Percentiles rank a stretch among this genome's conserved stretches.
These are phyloP conservation scores for Limnephilus lunatus DNA, from an alignment of 2,888 invertebrate genomes.

Conservation along the genomic window DNA sequence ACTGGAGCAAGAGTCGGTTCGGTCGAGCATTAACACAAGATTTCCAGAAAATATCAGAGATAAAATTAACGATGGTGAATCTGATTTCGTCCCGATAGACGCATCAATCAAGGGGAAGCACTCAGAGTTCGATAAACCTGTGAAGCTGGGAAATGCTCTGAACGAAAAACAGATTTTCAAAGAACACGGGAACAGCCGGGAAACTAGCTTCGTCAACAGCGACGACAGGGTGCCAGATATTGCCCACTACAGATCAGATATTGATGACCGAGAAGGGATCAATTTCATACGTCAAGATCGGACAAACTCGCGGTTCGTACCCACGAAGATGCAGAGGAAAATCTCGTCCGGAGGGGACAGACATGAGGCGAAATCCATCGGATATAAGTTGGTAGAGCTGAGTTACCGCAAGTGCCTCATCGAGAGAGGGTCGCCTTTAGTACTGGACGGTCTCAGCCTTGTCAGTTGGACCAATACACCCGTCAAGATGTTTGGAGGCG, in stretches of 20 bases:
- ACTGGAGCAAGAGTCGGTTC: neutral
- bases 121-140: slow-evolving; percentile 70
- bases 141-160: slow-evolving; percentile 74
- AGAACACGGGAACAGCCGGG: slow-evolving; percentile 69
- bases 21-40: slow-evolving; percentile 4
- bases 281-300: slow-evolving; percentile 65
- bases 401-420: slow-evolving; percentile 73
- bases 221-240: slow-evolving; percentile 73
- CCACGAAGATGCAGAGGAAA: slow-evolving; percentile 68
- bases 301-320: slow-evolving; percentile 5
- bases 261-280: slow-evolving; percentile 68
- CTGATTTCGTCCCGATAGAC: slow-evolving; percentile 11
- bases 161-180: slow-evolving; percentile 72
- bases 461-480: slow-evolving; percentile 83
- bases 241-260: slow-evolving; percentile 71
- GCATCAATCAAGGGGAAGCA: slow-evolving; percentile 30
- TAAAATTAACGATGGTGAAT: slow-evolving; percentile 55
- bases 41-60: slow-evolving; percentile 61
- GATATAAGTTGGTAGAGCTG: slow-evolving; percentile 73
- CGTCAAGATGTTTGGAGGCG: slow-evolving; percentile 83
- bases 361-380: slow-evolving; percentile 68
- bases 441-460: slow-evolving; percentile 73
- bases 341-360: neutral
- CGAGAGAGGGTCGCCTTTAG: slow-evolving; percentile 75
- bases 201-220: slow-evolving; percentile 72